These are phyloP conservation scores for Bos javanicus DNA, from an alignment of 2,113 vertebrate genomes.

Conservation along the genomic window DNA sequence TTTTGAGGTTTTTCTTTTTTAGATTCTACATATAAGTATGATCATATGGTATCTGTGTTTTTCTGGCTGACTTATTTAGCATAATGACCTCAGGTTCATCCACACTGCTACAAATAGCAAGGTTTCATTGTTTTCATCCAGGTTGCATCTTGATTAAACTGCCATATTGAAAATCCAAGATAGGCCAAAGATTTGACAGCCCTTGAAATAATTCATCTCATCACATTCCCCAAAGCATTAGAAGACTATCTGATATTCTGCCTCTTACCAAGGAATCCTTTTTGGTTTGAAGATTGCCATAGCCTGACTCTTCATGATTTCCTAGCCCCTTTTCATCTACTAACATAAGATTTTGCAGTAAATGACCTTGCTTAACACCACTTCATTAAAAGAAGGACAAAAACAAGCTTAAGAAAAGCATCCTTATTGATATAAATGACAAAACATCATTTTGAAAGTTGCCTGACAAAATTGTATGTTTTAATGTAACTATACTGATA, in stretches of 20 bases:
- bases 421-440: not conserved
- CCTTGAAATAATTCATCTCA: not conserved
- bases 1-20: not conserved
- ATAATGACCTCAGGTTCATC: too few species aligned
- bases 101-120: not conserved
- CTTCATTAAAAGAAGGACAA: not conserved
- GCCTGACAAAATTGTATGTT: not conserved
- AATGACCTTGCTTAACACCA: not conserved
- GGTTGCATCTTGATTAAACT: not conserved
- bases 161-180: not conserved
- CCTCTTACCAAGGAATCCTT: not conserved
- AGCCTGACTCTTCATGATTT: not conserved
- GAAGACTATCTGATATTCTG: not conserved
- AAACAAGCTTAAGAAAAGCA: not conserved
- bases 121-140: not conserved
- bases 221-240: not conserved
- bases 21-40: not conserved
- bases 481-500: not conserved
- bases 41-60: not conserved
- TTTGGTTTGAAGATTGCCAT: not conserved
- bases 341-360: not conserved
- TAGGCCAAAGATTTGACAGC: not conserved
- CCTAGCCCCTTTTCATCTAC: not conserved
- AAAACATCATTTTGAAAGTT: not conserved
- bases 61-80: not conserved